Percentiles rank a stretch among this genome's conserved stretches.
These are phyloP conservation scores for Melanotaenia maccullochi DNA, from an alignment of 2,797 vertebrate species.

Conservation along the genomic window DNA sequence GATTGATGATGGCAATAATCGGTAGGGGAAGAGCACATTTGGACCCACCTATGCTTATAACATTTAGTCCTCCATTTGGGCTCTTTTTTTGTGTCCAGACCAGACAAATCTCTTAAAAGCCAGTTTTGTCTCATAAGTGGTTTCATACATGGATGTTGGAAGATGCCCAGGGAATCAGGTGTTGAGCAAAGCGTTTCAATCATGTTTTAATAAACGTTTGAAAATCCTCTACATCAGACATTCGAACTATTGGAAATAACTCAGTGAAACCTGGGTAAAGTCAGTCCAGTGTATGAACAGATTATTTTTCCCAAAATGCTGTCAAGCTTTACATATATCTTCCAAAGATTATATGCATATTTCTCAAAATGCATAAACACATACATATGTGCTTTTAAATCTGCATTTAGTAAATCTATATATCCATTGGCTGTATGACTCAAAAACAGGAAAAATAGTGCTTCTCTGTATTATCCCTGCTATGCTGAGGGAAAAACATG, in stretches of 20 bases:
- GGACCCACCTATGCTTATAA: slow-evolving; percentile 48
- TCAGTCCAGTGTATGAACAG: neutral
- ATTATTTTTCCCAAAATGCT: neutral
- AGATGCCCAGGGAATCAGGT: slow-evolving; percentile 3
- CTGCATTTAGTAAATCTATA: neutral
- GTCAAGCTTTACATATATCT: neutral
- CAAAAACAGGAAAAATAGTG: neutral
- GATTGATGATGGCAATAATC: slow-evolving; percentile 63
- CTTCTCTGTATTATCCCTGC: neutral
- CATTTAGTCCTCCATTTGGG: slow-evolving; percentile 32
- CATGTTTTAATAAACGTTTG: neutral
- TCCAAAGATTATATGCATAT: neutral
- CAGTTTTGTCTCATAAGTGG: slow-evolving; percentile 24
- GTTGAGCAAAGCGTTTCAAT: neutral
- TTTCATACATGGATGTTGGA: neutral
- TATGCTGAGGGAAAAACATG: slow-evolving; percentile 9
- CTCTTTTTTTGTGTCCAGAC: slow-evolving; percentile 41
- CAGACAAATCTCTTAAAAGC: slow-evolving; percentile 39
- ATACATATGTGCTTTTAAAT: slow-evolving; percentile 9
- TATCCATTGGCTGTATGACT: neutral
- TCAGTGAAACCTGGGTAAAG: no score
- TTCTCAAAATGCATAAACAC: neutral
- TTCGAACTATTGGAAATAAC: slow-evolving; percentile 9
- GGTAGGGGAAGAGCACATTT: slow-evolving; percentile 36
- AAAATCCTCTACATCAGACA: neutral